phyloP scores from a whole-genome alignment of 2,888 invertebrate genomes.

The Cordylochernes scorpioides region DNA sequence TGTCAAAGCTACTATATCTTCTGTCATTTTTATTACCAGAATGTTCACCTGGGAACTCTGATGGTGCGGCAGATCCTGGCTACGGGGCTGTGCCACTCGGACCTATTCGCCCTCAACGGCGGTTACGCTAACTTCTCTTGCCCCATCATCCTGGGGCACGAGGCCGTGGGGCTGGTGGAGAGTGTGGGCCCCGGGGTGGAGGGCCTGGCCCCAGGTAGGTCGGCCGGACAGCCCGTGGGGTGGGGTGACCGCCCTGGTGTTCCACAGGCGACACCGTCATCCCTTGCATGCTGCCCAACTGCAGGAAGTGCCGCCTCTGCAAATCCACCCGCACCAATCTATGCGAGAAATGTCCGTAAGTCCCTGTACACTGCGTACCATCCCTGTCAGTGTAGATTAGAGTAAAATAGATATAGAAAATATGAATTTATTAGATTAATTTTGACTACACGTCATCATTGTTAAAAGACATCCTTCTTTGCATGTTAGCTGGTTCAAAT shows the following conservation, averaged over 20 bases:
- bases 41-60: no score
- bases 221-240: no score
- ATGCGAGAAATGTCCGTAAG: slow-evolving; percentile 2
- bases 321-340: slow-evolving; percentile 3
- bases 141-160: slow-evolving; percentile 11
- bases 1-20: no score
- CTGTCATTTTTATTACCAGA: no score
- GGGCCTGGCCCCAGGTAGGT: slow-evolving; percentile 6
- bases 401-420: no score
- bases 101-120: slow-evolving; percentile 22
- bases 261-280: slow-evolving; percentile 3
- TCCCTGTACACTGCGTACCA: no score
- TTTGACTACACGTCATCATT: no score
- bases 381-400: no score
- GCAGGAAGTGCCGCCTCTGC: slow-evolving; percentile 6
- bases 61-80: no score
- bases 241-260: no score
- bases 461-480: no score
- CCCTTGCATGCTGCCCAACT: slow-evolving; percentile 1
- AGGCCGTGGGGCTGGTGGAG: slow-evolving; percentile 12
- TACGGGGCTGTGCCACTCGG: slow-evolving; percentile 25
- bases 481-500: not conserved
- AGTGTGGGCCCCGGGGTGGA: slow-evolving; percentile 12
- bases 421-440: no score
- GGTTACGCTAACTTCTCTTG: slow-evolving; percentile 18